Percentiles rank a stretch among this genome's conserved stretches.
Evolutionary conservation across 2,113 vertebrate species (phyloP).

Genomic region (Prinia subflava): DNA sequence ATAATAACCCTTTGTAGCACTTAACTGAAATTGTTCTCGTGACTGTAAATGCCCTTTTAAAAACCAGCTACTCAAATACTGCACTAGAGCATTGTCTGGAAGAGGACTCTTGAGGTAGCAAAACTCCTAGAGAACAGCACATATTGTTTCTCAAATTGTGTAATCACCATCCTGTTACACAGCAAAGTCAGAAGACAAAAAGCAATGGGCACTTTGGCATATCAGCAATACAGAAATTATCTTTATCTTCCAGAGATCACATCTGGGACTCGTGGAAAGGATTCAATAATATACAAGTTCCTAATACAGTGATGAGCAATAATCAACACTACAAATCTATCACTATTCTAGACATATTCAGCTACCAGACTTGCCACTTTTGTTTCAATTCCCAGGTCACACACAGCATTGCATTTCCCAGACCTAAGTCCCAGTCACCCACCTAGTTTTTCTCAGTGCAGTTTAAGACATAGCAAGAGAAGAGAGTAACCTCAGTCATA

Average conservation of each 20-base stretch:
- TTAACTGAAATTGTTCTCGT: not conserved
- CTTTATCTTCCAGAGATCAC: not conserved
- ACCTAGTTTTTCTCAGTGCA: not conserved
- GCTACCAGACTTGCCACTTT: not conserved
- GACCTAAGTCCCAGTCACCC: not conserved
- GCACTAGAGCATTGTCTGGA: not conserved
- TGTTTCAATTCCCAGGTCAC: not conserved
- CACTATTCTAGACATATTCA: not conserved
- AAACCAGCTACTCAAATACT: not conserved
- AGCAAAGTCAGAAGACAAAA: not conserved
- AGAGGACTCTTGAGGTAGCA: not conserved
- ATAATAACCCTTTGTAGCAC: not conserved
- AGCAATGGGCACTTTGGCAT: fast-evolving
- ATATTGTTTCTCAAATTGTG: not conserved
- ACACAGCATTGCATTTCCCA: not conserved
- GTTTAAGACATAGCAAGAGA: not conserved
- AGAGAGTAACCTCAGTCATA: not conserved
- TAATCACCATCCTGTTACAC: not conserved
- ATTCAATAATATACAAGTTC: not conserved
- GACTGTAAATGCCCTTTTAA: not conserved
- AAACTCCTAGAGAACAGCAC: not conserved
- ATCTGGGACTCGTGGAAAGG: not conserved
- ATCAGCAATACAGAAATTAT: not conserved
- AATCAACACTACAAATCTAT: not conserved
- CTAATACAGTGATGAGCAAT: not conserved